Evolutionary conservation across 2,888 invertebrate genomes (phyloP), one percentile per base, ranked within the genome.

Genomic region (Cephus spinipes): DNA sequence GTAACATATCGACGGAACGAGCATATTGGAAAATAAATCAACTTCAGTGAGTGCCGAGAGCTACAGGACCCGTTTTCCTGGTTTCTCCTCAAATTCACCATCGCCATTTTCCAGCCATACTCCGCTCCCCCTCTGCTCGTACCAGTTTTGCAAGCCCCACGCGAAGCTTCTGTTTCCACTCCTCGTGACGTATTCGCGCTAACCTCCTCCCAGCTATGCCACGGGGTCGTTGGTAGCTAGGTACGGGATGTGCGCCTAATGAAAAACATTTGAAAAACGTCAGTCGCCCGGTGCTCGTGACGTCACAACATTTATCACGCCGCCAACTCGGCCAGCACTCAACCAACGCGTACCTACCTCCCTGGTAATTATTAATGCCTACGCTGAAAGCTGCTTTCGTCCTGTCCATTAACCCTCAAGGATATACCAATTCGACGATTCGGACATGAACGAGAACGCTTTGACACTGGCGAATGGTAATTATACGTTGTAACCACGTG

Each of bases 231-330:
- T 23, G 55, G 2, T 55, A 23, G 23, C 31, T 71, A 31, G 71
- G 71, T 31, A 33, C 71, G 71, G 68, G 75, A 77, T 75, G 75
- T 75, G 77, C 77, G 75, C 40, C 34, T 77, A 69, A 77, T 77
- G 77, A 77, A 77, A 77, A 77, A 77, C 75, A 69, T 77, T 77
- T 75, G 75, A 77, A 77, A 77, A 77, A 75, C 77, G 75, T 77
- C 71, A 77, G 74, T 77, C 34, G 71, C 75, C 77, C n/a, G 77
- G 75, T 77, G 77, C 69, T 32, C 30, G 77, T 77, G 75, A 77
- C 77, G 77, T 68, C 36, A 69, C 69, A 71, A 68, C 77, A 77
- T 77, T 77, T 77, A 77, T 77, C 77, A 77, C 75, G 35, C 33
- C 75, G 75, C 74, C 55, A 71, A 71, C 74, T 55, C 36, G 35